Conservation (phyloP, 2,797 vertebrate genomes). For the Coregonus ussuriensis region DNA sequence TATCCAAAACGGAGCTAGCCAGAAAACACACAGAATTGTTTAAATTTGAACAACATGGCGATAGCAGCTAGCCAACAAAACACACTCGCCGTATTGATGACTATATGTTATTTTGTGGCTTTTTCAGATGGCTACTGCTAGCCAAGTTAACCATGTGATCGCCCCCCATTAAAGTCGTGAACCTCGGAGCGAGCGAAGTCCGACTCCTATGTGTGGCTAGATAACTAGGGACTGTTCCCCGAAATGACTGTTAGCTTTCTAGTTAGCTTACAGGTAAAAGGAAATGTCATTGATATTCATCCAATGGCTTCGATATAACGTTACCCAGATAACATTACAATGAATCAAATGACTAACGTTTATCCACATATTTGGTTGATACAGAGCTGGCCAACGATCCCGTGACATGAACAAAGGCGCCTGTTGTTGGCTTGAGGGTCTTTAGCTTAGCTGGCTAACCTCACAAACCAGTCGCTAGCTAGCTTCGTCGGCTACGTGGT, state of each 20-base stretch:
- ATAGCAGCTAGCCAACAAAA: neutral
- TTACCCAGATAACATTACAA: neutral
- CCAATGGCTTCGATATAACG: neutral
- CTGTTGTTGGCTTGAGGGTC: constrained; percentile 58
- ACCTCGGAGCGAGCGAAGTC: neutral
- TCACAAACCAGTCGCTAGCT: constrained; percentile 14
- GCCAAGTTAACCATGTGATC: neutral
- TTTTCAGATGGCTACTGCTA: neutral
- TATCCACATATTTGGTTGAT: neutral
- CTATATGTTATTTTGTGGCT: neutral
- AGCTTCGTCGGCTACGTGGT: constrained; percentile 65
- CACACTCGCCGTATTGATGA: too few species aligned
- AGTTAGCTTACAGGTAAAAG: too few species aligned
- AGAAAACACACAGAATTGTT: neutral
- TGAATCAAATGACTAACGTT: neutral
- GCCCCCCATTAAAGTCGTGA: neutral
- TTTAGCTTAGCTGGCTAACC: constrained; percentile 24
- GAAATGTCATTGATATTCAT: neutral
- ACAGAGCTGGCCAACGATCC: constrained; percentile 1
- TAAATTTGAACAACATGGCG: neutral
- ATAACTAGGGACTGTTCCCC: too few species aligned
- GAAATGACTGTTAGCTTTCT: too few species aligned
- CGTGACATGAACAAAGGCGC: constrained; percentile 65
- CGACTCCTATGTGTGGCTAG: neutral
- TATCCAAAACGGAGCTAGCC: too few species aligned